Percentiles rank a stretch among this genome's conserved stretches.
These are phyloP conservation scores for Cheilosia urbana DNA, from an alignment of 2,888 invertebrate genomes.

Conservation along the genomic window DNA sequence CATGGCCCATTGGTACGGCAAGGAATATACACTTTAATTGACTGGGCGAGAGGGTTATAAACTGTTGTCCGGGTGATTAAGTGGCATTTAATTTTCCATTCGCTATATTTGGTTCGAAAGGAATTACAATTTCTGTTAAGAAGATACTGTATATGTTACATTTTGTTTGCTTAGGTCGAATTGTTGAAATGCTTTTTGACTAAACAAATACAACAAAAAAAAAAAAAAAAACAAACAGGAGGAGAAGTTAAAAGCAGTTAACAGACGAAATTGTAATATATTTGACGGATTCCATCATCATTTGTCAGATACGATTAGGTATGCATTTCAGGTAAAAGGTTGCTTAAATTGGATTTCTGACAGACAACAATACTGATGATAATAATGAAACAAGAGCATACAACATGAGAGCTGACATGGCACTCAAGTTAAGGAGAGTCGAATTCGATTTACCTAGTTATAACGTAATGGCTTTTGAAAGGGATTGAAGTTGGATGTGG, in stretches of 20 bases:
- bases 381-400: neutral
- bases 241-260: neutral
- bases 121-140: neutral
- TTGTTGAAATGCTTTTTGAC: neutral
- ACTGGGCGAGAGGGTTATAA: constrained; percentile 23
- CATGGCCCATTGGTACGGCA: constrained; percentile 24
- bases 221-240: neutral
- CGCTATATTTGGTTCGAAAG: constrained; percentile 10
- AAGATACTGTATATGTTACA: neutral
- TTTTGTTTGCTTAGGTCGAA: neutral
- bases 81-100: constrained; percentile 34
- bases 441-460: too few species aligned
- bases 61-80: constrained; percentile 63
- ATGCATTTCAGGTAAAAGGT: neutral
- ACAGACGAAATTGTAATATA: neutral
- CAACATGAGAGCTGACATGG: neutral
- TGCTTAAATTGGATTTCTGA: neutral
- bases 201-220: neutral
- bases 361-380: neutral
- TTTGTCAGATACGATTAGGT: neutral
- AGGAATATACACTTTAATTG: constrained; percentile 42
- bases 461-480: too few species aligned
- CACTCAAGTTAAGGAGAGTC: neutral
- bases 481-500: too few species aligned
- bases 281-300: neutral